phyloP scores from a whole-genome alignment of 2,113 vertebrate genomes.

The Apistogramma diplotaenia region DNA sequence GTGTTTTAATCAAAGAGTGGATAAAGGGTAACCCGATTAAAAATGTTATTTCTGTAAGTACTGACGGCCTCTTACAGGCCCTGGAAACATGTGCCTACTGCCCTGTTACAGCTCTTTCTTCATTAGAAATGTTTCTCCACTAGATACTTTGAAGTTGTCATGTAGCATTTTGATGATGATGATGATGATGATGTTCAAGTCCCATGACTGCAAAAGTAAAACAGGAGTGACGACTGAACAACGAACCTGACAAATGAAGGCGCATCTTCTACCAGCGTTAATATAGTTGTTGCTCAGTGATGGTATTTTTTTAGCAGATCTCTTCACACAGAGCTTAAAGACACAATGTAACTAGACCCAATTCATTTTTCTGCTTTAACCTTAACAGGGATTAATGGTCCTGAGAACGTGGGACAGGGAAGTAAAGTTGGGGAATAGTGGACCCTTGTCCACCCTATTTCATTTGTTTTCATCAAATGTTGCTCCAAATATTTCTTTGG shows the following conservation, averaged over 20 bases:
- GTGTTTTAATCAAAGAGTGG: constrained; percentile 41
- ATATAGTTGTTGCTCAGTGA: background rate
- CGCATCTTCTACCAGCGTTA: background rate
- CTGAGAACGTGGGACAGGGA: too few relatives aligned
- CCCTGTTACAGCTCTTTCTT: background rate
- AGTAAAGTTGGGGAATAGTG: too few relatives aligned
- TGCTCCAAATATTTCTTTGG: background rate
- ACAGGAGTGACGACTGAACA: background rate
- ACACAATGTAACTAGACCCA: too few relatives aligned
- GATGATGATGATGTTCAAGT: background rate
- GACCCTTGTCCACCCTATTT: background rate
- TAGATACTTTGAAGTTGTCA: background rate
- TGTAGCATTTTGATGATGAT: background rate
- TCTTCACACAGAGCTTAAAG: background rate
- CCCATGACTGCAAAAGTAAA: background rate
- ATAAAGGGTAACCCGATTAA: background rate
- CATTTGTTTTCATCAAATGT: too few relatives aligned
- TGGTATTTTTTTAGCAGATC: background rate
- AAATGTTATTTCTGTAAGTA: background rate
- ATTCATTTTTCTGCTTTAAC: too few relatives aligned
- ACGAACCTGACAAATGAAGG: background rate
- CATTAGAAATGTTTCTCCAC: background rate
- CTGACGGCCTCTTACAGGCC: background rate
- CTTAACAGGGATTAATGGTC: too few relatives aligned
- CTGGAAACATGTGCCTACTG: background rate